Evolutionary conservation across 2,797 vertebrate species (phyloP), one percentile per base, ranked within the genome.

Genomic region (Sebastes glaucus): DNA sequence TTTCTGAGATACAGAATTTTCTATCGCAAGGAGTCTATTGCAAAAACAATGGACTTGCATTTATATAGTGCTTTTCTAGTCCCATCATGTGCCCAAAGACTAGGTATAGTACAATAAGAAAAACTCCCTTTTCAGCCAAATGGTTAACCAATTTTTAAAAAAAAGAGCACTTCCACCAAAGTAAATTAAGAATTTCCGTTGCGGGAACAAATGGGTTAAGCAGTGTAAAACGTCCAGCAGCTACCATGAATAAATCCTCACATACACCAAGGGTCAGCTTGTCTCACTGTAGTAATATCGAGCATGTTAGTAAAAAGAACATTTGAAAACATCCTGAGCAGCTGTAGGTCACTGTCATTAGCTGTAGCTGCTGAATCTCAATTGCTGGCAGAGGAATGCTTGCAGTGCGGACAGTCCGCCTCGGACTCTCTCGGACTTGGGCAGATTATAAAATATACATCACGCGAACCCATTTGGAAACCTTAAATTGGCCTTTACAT

Each of bases 341-440:
- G 85, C 65, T 82, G 72, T 55, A 65, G 65, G 81, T 76, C 60
- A 78, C 59, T 71, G 76, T 80, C 71, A 84, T 89, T 82, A 80
- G 38, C 62, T 65, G 46, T 38, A 71, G 65, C 74, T 78, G 78
- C 71, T 74, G 62, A 77, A 75, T 77, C 25, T 78, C 57, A 82
- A 60, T 78, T 71, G 13, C 25, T 67, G 33, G 28, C 52, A 38
- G 74, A 66, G 25, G 16, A 16, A 6, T 5, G 3, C 22, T 27
- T 28, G 53, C 2, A 27, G 30, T 20, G n/a, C 10, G 0, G 22
- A 70, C 14, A 57, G 32, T 28, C 23, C 4, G 1, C 20, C 33
- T n/a, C 16, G 3, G 10, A 57, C 30, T 69, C 30, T 56, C 52
- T 18, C n/a, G 6, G 28, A 56, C 52, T 10, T 65, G 25, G 7